Evolutionary conservation across 1,140 invertebrate genomes (phyloP).

Genomic region (Episyrphus balteatus): DNA sequence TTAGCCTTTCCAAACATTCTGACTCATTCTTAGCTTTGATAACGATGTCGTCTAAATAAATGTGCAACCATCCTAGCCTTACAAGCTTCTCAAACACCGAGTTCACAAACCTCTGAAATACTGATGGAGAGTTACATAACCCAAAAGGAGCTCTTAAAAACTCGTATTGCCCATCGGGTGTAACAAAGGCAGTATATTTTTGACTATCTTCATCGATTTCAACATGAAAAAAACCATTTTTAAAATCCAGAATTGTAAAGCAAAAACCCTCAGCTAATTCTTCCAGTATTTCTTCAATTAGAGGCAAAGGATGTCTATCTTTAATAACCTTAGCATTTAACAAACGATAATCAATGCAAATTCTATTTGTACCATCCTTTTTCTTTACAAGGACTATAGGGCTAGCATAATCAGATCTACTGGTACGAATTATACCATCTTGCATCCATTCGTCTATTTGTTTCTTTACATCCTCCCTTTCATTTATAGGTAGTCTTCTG

Average conservation of each 20-base stretch:
- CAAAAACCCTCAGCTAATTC: slow-evolving; percentile 15
- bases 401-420: slow-evolving; percentile 19
- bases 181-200: slow-evolving; percentile 35
- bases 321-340: slow-evolving; percentile 10
- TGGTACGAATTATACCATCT: slow-evolving; percentile 13
- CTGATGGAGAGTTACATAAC: slow-evolving; percentile 32
- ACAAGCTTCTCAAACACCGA: slow-evolving; percentile 10
- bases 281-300: slow-evolving; percentile 37
- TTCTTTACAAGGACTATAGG: slow-evolving; percentile 17
- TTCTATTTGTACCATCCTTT: slow-evolving; percentile 11
- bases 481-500: slow-evolving; percentile 17
- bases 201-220: slow-evolving; percentile 22
- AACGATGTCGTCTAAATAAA: slow-evolving; percentile 25
- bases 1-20: slow-evolving; percentile 14
- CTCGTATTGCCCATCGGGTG: slow-evolving; percentile 36
- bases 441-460: slow-evolving; percentile 34
- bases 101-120: slow-evolving; percentile 36
- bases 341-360: slow-evolving; percentile 16
- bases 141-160: slow-evolving; percentile 39
- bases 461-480: slow-evolving; percentile 25
- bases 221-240: slow-evolving; percentile 31
- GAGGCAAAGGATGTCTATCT: slow-evolving; percentile 27
- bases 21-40: slow-evolving; percentile 13
- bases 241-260: slow-evolving; percentile 40
- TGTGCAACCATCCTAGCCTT: slow-evolving; percentile 5